Conservation (phyloP, 2,113 vertebrate genomes). For the Sporophila hypoxantha region DNA sequence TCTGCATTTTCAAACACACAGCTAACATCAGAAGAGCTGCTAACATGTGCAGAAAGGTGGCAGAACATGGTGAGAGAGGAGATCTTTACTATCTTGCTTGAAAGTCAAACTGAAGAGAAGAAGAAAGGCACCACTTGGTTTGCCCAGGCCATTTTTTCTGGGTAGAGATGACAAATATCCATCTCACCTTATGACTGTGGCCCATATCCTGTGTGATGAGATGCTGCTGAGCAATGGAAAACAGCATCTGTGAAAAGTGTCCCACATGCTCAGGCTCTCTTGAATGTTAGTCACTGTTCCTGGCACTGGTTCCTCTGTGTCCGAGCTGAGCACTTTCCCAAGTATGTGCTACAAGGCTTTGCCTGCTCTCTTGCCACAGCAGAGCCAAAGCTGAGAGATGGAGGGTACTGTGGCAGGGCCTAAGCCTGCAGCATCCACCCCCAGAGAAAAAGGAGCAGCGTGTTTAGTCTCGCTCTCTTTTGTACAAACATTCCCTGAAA, state of each 20-base stretch:
- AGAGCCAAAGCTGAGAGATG: neutral
- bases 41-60: neutral
- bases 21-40: neutral
- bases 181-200: conserved; percentile 21
- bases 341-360: neutral
- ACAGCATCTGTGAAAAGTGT: neutral
- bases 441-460: neutral
- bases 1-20: neutral
- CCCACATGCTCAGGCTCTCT: neutral
- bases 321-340: neutral
- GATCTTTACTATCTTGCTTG: neutral
- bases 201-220: conserved; percentile 19
- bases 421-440: neutral
- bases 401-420: neutral
- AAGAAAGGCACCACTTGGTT: neutral
- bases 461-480: neutral
- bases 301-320: neutral
- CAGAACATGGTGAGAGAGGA: neutral
- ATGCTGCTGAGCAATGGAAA: conserved; percentile 14
- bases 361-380: neutral
- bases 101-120: neutral
- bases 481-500: neutral
- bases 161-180: conserved; percentile 30
- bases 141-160: neutral
- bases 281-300: neutral